These are phyloP conservation scores for Ambastaia sidthimunki DNA, from an alignment of 2,797 vertebrate species.

Conservation along the genomic window DNA sequence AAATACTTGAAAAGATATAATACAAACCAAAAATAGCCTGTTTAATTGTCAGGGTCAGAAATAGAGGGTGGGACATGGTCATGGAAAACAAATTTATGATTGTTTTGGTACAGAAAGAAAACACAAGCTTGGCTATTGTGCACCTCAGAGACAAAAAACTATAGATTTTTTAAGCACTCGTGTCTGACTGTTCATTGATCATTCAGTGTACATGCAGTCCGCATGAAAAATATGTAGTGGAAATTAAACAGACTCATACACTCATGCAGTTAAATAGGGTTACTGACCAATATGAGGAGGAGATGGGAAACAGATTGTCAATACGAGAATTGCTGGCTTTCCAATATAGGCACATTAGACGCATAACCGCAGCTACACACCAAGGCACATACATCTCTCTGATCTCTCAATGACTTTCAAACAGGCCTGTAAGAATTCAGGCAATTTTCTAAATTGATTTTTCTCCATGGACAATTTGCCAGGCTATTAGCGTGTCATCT, in stretches of 20 bases:
- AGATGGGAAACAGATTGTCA: constrained; percentile 44
- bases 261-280: constrained; percentile 6
- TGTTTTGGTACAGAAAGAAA: neutral
- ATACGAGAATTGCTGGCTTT: constrained; percentile 9
- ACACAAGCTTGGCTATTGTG: neutral
- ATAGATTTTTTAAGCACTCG: neutral
- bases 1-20: no score
- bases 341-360: constrained; percentile 21
- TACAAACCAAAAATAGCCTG: neutral
- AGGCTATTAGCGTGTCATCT: constrained; percentile 68
- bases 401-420: constrained; percentile 76
- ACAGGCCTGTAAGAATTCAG: constrained; percentile 73
- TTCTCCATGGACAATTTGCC: constrained; percentile 75
- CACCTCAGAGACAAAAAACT: neutral
- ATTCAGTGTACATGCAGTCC: neutral
- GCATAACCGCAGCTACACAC: constrained; percentile 29
- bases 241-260: constrained; percentile 41
- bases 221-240: neutral
- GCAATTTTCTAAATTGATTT: constrained; percentile 81
- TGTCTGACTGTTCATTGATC: neutral
- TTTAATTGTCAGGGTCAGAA: neutral
- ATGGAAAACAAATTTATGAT: neutral
- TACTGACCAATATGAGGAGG: neutral
- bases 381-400: constrained; percentile 45
- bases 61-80: neutral